phyloP scores from a whole-genome alignment of 2,797 vertebrate genomes.

The Trachurus trachurus region DNA sequence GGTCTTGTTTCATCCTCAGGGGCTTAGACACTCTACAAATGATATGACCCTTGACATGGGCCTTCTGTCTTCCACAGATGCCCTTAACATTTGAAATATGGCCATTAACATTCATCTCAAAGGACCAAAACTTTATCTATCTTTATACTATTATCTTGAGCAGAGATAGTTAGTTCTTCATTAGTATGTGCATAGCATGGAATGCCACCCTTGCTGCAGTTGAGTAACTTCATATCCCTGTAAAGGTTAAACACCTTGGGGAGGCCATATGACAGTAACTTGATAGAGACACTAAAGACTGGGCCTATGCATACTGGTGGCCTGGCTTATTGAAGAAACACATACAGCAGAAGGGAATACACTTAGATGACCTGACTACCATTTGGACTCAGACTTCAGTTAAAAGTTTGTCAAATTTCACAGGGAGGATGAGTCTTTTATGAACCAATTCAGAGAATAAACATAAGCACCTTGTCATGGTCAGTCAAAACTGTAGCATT shows the following conservation, averaged over 20 bases:
- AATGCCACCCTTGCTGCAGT: constrained; percentile 67
- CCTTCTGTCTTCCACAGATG: constrained; percentile 41
- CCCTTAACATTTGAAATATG: constrained; percentile 34
- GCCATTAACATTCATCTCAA: constrained; percentile 13
- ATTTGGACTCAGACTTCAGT: constrained; percentile 9
- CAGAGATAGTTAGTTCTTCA: constrained; percentile 32
- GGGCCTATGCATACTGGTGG: constrained; percentile 32
- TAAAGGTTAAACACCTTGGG: constrained; percentile 80
- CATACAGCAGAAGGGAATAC: constrained; percentile 27
- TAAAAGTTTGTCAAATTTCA: constrained; percentile 5
- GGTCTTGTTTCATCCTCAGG: constrained; percentile 25
- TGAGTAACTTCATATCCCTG: constrained; percentile 76
- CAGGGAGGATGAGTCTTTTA: neutral
- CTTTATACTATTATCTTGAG: constrained; percentile 46
- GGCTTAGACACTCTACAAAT: constrained; percentile 56
- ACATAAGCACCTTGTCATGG: constrained; percentile 3
- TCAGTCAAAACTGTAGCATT: constrained; percentile 1
- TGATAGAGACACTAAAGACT: constrained; percentile 78
- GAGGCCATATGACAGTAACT: constrained; percentile 79
- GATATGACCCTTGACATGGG: constrained; percentile 48
- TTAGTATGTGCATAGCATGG: constrained; percentile 51
- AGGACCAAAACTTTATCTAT: constrained; percentile 7
- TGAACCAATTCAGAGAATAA: neutral
- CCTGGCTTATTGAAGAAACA: constrained; percentile 64
- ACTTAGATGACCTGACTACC: constrained; percentile 46